Percentiles rank a stretch among this genome's conserved stretches.
Conservation (phyloP, 1,140 invertebrate species). For the Calosoma granatense region DNA sequence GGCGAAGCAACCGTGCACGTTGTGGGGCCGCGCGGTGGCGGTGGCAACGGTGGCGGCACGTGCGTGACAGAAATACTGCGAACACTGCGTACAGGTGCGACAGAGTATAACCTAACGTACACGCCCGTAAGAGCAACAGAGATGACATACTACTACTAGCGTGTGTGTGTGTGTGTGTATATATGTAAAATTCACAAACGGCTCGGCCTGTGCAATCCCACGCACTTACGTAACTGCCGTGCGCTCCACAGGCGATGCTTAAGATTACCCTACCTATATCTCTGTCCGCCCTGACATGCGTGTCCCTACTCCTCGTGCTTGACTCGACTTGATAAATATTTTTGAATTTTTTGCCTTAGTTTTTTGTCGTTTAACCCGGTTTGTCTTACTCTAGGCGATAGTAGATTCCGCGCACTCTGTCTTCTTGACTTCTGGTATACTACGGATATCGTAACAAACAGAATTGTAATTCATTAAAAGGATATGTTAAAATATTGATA, state of each 20-base stretch:
- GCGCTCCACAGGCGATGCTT: neutral
- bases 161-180: neutral
- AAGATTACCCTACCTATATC: neutral
- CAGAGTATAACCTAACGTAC: neutral
- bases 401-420: too few relatives aligned
- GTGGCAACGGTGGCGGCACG: neutral
- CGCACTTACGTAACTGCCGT: neutral
- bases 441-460: too few relatives aligned
- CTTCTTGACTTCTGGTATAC: too few relatives aligned
- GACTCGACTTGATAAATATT: too few relatives aligned
- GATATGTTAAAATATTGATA: too few relatives aligned
- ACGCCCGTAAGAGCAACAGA: neutral
- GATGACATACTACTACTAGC: neutral
- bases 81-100: neutral
- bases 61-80: conserved; percentile 4
- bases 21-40: neutral
- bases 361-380: too few relatives aligned
- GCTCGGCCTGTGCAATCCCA: neutral
- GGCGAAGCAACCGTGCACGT: neutral
- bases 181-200: conserved; percentile 6
- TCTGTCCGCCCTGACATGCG: neutral
- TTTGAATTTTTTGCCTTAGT: too few relatives aligned
- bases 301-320: neutral
- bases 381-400: too few relatives aligned
- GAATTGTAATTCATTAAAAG: too few relatives aligned